Conservation (phyloP, 2,888 invertebrate genomes). For the Abrostola tripartita region DNA sequence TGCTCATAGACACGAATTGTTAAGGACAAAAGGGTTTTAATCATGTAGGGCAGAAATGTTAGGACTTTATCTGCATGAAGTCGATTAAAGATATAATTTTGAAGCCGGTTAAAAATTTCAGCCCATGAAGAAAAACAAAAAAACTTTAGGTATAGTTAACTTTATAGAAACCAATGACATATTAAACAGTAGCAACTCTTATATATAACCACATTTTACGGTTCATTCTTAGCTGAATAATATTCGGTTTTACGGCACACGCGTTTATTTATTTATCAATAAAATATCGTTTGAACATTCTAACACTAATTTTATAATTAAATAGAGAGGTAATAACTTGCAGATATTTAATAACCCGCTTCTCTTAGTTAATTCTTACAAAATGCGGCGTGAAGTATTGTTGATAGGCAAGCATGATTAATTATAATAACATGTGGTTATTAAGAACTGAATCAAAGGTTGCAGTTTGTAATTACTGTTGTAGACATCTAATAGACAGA, state of each 20-base stretch:
- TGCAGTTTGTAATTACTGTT: constrained; percentile 8
- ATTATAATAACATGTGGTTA: constrained; percentile 24
- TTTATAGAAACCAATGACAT: no score
- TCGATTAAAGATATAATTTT: no score
- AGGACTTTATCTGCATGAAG: no score
- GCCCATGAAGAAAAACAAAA: no score
- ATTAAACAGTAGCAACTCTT: no score
- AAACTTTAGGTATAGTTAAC: no score
- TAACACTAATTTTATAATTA: neutral
- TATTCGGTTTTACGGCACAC: neutral
- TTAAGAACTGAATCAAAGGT: constrained; percentile 17
- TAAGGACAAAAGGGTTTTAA: no score
- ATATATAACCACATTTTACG: no score
- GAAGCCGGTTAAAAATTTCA: no score
- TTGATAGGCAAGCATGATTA: constrained; percentile 25
- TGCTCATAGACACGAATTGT: no score
- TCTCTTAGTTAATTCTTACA: constrained; percentile 16
- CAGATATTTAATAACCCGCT: constrained; percentile 7
- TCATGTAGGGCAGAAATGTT: no score
- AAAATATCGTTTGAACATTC: neutral
- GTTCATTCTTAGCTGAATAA: no score
- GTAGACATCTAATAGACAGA: constrained; percentile 11
- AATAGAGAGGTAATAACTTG: constrained; percentile 2
- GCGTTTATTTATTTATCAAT: neutral
- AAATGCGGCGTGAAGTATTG: constrained; percentile 8